Conservation (phyloP, 2,888 invertebrate genomes). For the Halictus quadricinctus region DNA sequence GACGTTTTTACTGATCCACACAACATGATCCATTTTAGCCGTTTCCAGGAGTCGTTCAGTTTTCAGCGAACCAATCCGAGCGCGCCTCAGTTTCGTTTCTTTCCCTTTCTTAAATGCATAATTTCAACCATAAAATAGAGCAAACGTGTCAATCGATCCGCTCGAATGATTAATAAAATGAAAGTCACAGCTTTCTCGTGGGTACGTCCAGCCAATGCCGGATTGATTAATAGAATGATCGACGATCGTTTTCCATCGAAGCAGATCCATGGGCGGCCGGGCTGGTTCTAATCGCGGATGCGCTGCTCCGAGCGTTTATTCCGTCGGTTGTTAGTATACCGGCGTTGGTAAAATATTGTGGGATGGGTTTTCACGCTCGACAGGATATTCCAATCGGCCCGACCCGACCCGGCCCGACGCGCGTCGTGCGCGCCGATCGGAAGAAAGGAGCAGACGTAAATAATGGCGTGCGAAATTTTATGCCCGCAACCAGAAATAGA, state of each 20-base stretch:
- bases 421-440: slow-evolving; percentile 21
- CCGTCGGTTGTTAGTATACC: slow-evolving; percentile 13
- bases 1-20: not conserved
- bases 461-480: slow-evolving; percentile 59
- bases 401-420: not conserved
- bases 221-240: slow-evolving; percentile 37
- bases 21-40: not conserved
- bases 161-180: slow-evolving; percentile 11
- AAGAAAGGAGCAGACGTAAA: slow-evolving; percentile 51
- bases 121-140: not conserved
- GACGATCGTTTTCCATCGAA: slow-evolving; percentile 36
- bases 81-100: not conserved
- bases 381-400: slow-evolving; percentile 55
- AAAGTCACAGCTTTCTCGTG: slow-evolving; percentile 29
- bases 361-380: slow-evolving; percentile 52
- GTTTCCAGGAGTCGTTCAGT: not conserved
- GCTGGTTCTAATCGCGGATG: slow-evolving; percentile 1
- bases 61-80: not conserved
- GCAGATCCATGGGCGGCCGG: not conserved
- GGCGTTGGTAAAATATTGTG: slow-evolving; percentile 44
- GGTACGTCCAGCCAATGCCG: not conserved
- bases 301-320: slow-evolving; percentile 29
- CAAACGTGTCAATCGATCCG: not conserved
- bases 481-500: slow-evolving; percentile 52
- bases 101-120: not conserved